Base-by-base conservation (phyloP, 1,140 invertebrate genomes). In the Doryteuthis pealeii region DNA sequence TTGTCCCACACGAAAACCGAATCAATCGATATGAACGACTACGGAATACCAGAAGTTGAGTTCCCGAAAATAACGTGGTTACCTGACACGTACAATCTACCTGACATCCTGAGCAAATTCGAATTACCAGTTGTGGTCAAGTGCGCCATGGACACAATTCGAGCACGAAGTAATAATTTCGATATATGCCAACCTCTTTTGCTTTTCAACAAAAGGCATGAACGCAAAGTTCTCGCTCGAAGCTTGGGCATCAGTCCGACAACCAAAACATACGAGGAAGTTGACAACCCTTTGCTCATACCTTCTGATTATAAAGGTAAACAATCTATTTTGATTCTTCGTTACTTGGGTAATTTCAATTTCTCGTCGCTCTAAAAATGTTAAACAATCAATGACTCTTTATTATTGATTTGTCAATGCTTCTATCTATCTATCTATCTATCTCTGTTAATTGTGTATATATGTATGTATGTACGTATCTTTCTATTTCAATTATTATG, bases 281-380 rank as follows among this genome's bases (percentile, higher is more conserved):
- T 79, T 1, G 83, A 80, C 0, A 78, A 81, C 12, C 71, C 77
- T 3, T 76, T 84, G 1, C 78, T 83, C 22, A 82, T 84, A 33
- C 83, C 83, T 1, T 82, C 83, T 67, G 81, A 83, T 67, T 84
- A 84, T 70, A 83, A 80, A 81, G 83, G 83, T 84, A 62, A 62
- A 5, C 18, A 62, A 28, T 6, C 4, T 10, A 40, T 40, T 40
- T 40, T 40, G 3, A 10, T 40, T 40, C 3, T 40, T 40, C 10
- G 3, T 40, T 40, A 5, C 3, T 3, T 10, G 35, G 35, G 3
- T 10, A 40, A 10, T 40, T 40, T 40, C 3, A 5, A 40, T 3
- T 40, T 3, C 10, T 40, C 35, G 35, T n/a, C n/a, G n/a, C n/a
- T n/a, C n/a, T n/a, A n/a, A n/a, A n/a, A n/a, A n/a, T n/a, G n/a